Base-by-base conservation (phyloP, 1,140 invertebrate species). In the Mesaphorura yosii region DNA sequence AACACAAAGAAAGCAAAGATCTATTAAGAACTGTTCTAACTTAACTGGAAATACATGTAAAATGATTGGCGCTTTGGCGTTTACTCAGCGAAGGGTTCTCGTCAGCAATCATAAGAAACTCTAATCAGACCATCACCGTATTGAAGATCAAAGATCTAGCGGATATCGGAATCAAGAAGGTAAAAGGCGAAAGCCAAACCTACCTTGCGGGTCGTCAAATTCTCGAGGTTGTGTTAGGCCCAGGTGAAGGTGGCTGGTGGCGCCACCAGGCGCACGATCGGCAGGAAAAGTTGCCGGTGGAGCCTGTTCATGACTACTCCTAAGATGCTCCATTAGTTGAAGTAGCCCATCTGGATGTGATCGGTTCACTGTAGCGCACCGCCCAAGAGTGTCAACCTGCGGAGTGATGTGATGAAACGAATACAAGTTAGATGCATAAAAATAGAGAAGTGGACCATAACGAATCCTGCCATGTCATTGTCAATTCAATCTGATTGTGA, bases 221-320 rank as follows among this genome's bases (percentile, higher is more conserved):
- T 94, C 88, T 47, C 86, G 77, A 22, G 86, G 80, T 75, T 90
- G 75, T 17, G 72, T 67, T 64, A 95, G 89, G 41, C 90, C 90
- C 53, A 88, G 86, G 69, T 94, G 88, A 66, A 96, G 92, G 66
- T 94, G 89, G 19, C 86, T 81, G 2, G 86, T 84, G 0, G 88
- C 83, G 37, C 82, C 84, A 27, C 75, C 75, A 37, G 82, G 75
- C 6, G 79, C 76, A 59, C 85, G 72, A 57, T 89, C 86, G 1
- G 76, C 77, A 27, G 83, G 69, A 64, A 81, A 76, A 50, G 12
- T 14, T 20, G 44, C 44, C 15, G 15, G 15, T 29, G 46, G 6
- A 15, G 44, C 47, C 1, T 76, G 74, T 66, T 87, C 79, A 58
- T 84, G 79, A 66, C 81, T 81, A 14, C 79, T 76, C 60, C 84